Conservation (phyloP, 2,113 vertebrate species). For the Petromus typicus region DNA sequence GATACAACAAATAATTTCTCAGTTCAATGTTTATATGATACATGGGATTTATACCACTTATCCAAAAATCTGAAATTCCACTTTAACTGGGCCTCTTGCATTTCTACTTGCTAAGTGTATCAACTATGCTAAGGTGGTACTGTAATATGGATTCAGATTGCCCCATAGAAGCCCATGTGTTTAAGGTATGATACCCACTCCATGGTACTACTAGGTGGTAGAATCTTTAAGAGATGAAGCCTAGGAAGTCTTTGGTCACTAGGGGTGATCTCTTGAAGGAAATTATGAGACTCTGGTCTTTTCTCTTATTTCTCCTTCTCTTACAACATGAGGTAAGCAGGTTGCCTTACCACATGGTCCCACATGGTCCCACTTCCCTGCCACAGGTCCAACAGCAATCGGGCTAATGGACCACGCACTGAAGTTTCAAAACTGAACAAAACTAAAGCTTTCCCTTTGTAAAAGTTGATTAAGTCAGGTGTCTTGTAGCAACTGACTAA, state of each 20-base stretch:
- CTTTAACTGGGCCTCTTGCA: background rate
- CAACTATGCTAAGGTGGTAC: background rate
- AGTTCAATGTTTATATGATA: background rate
- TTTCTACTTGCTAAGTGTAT: background rate
- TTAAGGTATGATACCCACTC: background rate
- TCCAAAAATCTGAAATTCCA: constrained; percentile 38
- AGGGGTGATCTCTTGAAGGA: background rate
- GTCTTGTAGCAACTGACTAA: background rate
- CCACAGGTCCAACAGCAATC: background rate
- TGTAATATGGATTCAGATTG: background rate
- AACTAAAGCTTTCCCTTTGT: background rate
- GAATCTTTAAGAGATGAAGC: background rate
- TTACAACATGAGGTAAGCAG: background rate
- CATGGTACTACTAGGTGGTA: background rate
- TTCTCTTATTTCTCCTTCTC: background rate
- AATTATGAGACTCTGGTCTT: background rate
- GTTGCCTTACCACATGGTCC: background rate
- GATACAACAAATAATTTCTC: background rate
- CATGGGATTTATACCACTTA: background rate
- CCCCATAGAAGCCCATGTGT: background rate
- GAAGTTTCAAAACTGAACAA: background rate
- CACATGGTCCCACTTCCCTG: background rate
- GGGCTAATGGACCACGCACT: background rate
- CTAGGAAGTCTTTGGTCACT: background rate
- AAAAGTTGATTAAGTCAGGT: background rate